These are phyloP conservation scores for Iphiclides podalirius DNA, from an alignment of 2,888 invertebrate genomes.

Conservation along the genomic window DNA sequence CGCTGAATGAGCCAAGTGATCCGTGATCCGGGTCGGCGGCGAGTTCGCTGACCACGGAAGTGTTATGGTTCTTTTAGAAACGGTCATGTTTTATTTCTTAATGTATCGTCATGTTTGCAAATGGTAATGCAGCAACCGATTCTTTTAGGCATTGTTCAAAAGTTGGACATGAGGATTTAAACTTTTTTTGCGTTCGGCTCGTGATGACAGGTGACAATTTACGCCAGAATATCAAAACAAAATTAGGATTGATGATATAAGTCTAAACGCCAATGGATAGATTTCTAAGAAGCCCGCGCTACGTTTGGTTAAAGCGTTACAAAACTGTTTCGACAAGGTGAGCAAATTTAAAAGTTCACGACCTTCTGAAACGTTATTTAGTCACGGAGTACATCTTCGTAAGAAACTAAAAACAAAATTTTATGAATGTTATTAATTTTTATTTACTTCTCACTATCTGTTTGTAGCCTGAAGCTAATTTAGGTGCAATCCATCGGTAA, in stretches of 20 bases:
- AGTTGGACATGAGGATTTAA: too few species aligned
- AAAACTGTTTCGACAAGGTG: constrained; percentile 45
- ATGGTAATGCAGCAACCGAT: too few species aligned
- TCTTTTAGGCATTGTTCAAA: too few species aligned
- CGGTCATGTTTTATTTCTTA: constrained; percentile 4
- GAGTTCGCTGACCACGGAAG: constrained; percentile 37
- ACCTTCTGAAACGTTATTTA: constrained; percentile 44
- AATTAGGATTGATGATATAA: too few species aligned
- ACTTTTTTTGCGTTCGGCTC: too few species aligned
- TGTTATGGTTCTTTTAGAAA: constrained; percentile 19
- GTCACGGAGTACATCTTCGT: constrained; percentile 47
- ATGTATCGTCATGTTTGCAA: too few species aligned
- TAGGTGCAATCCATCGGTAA: constrained; percentile 3
- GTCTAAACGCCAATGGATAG: too few species aligned
- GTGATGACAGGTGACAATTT: too few species aligned
- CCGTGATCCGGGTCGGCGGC: constrained; percentile 68
- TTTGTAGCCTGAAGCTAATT: too few species aligned
- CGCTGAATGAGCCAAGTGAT: constrained; percentile 44
- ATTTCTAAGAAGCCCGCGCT: too few species aligned
- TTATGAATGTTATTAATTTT: neutral
- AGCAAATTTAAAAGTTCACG: constrained; percentile 60
- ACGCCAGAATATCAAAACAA: too few species aligned
- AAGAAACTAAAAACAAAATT: constrained; percentile 22
- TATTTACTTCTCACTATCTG: too few species aligned
- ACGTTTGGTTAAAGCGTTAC: constrained; percentile 4